Evolutionary conservation across 2,888 invertebrate species (phyloP), one percentile per base, ranked within the genome.

Genomic region (Herminia tarsipennalis): DNA sequence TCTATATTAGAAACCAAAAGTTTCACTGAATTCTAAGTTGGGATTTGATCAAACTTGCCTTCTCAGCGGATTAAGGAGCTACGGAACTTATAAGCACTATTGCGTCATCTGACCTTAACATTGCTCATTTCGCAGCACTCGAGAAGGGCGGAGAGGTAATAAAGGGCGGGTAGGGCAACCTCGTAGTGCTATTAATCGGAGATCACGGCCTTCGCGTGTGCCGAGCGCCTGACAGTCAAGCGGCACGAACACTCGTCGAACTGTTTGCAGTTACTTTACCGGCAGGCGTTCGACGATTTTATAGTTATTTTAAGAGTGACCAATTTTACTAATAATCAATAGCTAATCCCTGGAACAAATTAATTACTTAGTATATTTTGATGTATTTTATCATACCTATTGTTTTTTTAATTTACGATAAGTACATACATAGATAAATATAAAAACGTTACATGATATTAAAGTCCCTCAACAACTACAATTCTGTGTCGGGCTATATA

Each of bases 161-260:
- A 84, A 87, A 82, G 75, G 70, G 71, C 67, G 70, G 79, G 79
- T 65, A 68, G 76, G 81, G 79, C 73, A 71, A 66, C 76, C 70
- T 70, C 68, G 70, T 70, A 69, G 71, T 59, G 76, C 77, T 74
- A 83, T 84, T 85, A 85, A 86, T 86, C 76, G 78, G 75, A 76
- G 81, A 78, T 80, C 76, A 76, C 77, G 87, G 82, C 88, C 89
- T 88, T 88, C 78, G 87, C 90, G 88, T 88, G 81, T 57, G 55
- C 51, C 37, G 59, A 72, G 80, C 85, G 88, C 89, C 86, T 88
- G 80, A 78, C 74, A 66, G 77, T 73, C 66, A 67, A 65, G 66
- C 52, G 57, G 63, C 88, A 88, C 86, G 88, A 85, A 88, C 70
- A 33, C 57, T 46, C 45, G 60, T 56, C 48, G 34, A 53, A 66